Base-by-base conservation (phyloP, 2,888 invertebrate species). In the Coelopa pilipes region DNA sequence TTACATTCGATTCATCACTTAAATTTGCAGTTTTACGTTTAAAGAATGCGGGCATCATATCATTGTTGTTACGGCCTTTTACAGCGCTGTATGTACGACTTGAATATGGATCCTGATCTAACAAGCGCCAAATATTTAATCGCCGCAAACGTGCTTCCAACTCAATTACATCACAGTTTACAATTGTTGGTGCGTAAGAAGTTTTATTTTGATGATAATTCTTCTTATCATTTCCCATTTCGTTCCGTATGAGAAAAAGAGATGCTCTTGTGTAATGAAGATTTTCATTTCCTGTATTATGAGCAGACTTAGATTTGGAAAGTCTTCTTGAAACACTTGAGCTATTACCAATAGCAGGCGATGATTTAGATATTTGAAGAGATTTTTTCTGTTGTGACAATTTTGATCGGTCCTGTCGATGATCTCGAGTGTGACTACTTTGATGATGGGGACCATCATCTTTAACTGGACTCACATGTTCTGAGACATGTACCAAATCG, bases 1-100 rank as follows among this genome's bases (percentile, higher is more conserved):
- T 81, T 59, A 85, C 85, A 67, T 84, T 85, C 3, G 84, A 85
- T 55, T 85, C 84, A 73, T 85, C 84, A 63, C 80, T 78, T 55
- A 81, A 78, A 17, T 78, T 55, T 12, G 78, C 79, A 10, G 78
- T 75, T 78, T 84, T 86, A 24, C 85, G 85, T 72, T 83, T 86
- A 46, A 77, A 82, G 74, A 86, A 86, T 1, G 84, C 82, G 1
- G 85, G 86, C 85, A 86, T 86, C 76, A 86, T 80, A 50, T 82
- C 77, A 57, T 82, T 76, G 17, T 72, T 72, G 10, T 74, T 63
- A 1, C 70, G 70, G 13, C 62, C 55, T 13, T 71, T 71, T 19
- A 63, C 53, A 21, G 70, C 57, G 72, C 66, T 76, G 46, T 72
- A 70, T 46, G 63, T 59, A 45, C 74, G 72, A 46, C 67, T 74